phyloP scores from a whole-genome alignment of 2,797 vertebrate species.

The Nannoperca obscura region DNA sequence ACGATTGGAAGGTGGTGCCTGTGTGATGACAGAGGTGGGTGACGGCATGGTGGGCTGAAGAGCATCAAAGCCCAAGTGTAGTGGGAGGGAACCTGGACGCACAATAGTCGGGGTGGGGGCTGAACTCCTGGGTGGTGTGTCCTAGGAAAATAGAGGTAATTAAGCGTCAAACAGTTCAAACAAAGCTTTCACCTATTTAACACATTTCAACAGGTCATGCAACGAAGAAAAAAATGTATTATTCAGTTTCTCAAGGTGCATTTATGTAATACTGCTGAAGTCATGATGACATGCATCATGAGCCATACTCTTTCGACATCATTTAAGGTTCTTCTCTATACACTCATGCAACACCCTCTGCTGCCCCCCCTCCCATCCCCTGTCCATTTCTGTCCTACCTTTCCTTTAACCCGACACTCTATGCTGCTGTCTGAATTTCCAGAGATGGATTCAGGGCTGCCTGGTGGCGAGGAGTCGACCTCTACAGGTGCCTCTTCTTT shows the following conservation, averaged over 20 bases:
- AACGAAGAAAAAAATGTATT: background rate
- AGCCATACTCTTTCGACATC: background rate
- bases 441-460: constrained; percentile 88
- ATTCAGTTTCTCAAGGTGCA: background rate
- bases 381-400: constrained; percentile 62
- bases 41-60: constrained; percentile 96
- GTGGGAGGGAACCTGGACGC: constrained; percentile 94
- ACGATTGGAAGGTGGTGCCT: constrained; percentile 95
- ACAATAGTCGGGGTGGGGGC: constrained; percentile 95
- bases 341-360: background rate
- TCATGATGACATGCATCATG: background rate
- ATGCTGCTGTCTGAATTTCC: constrained; percentile 77
- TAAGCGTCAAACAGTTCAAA: background rate
- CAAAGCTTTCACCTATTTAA: background rate
- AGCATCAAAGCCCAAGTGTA: constrained; percentile 93
- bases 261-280: background rate
- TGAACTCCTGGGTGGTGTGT: constrained; percentile 88
- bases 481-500: constrained; percentile 95
- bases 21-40: constrained; percentile 98
- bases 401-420: constrained; percentile 72
- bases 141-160: constrained; percentile 78
- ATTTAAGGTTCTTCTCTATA: background rate
- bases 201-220: background rate
- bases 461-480: constrained; percentile 92
- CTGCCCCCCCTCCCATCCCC: background rate